phyloP scores from a whole-genome alignment of 2,888 invertebrate species.

The Sarcophaga carnaria region DNA sequence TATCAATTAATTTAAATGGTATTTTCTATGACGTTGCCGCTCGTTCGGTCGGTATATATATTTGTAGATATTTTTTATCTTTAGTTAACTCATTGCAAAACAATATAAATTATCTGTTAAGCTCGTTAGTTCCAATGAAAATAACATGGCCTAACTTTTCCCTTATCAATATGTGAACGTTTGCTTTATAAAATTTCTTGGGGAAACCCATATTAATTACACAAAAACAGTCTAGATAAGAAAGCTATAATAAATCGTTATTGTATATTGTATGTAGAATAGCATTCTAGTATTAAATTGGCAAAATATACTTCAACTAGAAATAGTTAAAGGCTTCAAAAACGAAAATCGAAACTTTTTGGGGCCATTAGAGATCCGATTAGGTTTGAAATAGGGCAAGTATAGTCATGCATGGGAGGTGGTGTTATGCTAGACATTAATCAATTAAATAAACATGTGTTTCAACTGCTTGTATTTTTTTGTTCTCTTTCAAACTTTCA shows the following conservation, averaged over 20 bases:
- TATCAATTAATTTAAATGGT: constrained; percentile 5
- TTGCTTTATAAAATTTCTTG: constrained; percentile 59
- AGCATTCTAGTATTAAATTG: no score
- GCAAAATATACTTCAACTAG: no score
- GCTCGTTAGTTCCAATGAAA: constrained; percentile 11
- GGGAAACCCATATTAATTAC: constrained; percentile 63
- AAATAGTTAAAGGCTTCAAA: not conserved
- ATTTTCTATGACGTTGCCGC: constrained; percentile 45
- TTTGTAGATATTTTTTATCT: not conserved
- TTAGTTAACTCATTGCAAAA: constrained; percentile 41
- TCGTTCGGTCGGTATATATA: not conserved
- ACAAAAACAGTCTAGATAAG: constrained; percentile 55
- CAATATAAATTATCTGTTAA: constrained; percentile 51
- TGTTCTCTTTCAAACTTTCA: not conserved
- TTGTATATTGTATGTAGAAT: not conserved
- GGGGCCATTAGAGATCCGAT: not conserved
- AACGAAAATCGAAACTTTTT: not conserved
- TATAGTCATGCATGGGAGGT: not conserved
- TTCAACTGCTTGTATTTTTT: not conserved
- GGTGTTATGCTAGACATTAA: not conserved
- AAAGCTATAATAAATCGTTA: constrained; percentile 37
- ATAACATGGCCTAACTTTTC: constrained; percentile 22
- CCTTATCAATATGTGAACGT: constrained; percentile 44
- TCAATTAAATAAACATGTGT: not conserved
- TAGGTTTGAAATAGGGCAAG: not conserved